Base-by-base conservation (phyloP, 2,888 invertebrate species). In the Phortica okadai region DNA sequence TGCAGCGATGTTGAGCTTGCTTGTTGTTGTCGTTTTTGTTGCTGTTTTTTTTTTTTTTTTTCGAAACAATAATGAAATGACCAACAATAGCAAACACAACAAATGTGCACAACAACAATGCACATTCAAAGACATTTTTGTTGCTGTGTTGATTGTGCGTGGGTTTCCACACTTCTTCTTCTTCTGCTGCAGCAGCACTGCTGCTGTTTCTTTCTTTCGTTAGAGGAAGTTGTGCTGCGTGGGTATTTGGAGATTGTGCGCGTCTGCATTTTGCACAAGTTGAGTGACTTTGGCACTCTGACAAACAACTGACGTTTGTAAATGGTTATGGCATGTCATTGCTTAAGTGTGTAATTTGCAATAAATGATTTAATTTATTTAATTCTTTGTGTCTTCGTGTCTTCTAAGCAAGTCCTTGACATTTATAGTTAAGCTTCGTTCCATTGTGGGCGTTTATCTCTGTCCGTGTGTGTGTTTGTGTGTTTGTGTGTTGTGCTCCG, bases 301-400 rank as follows among this genome's bases (percentile, higher is more conserved):
- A 33, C 14, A 41, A 21, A 41, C 41, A 14, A 16, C 42, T 41
- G 66, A 66, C 16, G 54, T 41, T 41, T 41, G 41, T 66, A 66
- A 66, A 16, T 66, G 33, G 41, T 41, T 66, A 66, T 66, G 66
- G 14, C 25, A 41, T 66, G 42, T 66, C 66, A 66, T 66, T 66
- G 42, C 42, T 66, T 33, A 66, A 72, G 79, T 81, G 74, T 70
- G 75, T 77, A 77, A 78, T 82, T 84, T 77, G 67, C 64, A 66
- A 41, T 77, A 84, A 84, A 82, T 79, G 84, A 76, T 84, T 81
- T 86, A 77, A 85, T 85, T 88, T 80, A 85, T 83, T 82, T 84
- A 85, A 88, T 86, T 66, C 11, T 42, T 62, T 21, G 25, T 66
- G 66, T 42, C 66, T 66, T 66, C n/a, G 14, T n/a, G 4, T 11